Evolutionary conservation across 2,888 invertebrate genomes (phyloP), one percentile per base, ranked within the genome.

Genomic region (Sarcophaga rosellei): DNA sequence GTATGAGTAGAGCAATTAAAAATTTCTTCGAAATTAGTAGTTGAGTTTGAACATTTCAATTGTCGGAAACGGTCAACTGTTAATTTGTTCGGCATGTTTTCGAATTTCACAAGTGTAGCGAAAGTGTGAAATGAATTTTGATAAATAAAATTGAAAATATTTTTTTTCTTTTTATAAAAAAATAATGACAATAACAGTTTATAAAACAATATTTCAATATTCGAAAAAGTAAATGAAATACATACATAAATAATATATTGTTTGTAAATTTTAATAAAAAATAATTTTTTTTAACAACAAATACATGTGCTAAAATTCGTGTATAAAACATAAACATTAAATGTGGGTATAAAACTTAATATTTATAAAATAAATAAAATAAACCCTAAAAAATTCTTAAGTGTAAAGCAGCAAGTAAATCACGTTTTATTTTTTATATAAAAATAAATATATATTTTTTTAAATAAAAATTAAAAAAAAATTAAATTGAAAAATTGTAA

Each of bases 41-140:
- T 84, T 80, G 72, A 23, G 73, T 69, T 73, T 66, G 17, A 70
- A 81, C 74, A 74, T 70, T 84, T 79, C 59, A 35, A 10, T 2
- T 35, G 35, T 8, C 11, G 59, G 53, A 66, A 77, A 47, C 82
- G 66, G 82, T 72, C 61, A 61, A n/a, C 17, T n/a, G 59, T 53
- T 45, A 53, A 73, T 47, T 66, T 17, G 44, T 77, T 77, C 82
- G 77, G 82, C 72, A 77, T 82, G 72, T 77, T 72, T 53, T 81
- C 75, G 44, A 75, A 17, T 23, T 61, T 20, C 12, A 53, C 17
- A 69, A 12, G 35, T 57, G 53, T 44, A 69, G 69, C 21, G 62
- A 76, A 79, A 61, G 79, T 63, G 72, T 76, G 72, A 86, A 83
- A 70, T 74, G 1, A 86, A 81, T 77, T 80, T 78, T 75, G 23